These are phyloP conservation scores for Clamator glandarius DNA, from an alignment of 2,797 vertebrate genomes.

Conservation along the genomic window DNA sequence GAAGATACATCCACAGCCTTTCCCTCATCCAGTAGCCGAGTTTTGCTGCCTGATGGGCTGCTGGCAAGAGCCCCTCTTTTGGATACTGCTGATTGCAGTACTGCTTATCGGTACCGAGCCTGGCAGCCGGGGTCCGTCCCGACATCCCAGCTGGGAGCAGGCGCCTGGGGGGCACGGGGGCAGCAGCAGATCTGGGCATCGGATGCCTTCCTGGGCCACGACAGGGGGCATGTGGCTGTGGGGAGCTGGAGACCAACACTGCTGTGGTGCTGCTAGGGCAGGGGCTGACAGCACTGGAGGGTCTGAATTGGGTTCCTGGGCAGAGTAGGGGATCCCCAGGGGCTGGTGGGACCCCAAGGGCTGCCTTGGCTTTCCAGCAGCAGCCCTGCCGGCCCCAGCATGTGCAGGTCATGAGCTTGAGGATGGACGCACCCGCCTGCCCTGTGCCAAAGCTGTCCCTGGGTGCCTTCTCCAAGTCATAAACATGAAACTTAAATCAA, in stretches of 20 bases:
- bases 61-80: neutral
- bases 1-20: too few relatives aligned
- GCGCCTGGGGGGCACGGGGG: fast-evolving
- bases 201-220: neutral
- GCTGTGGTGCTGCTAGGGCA: fast-evolving
- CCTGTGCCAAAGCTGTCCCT: fast-evolving
- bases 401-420: fast-evolving
- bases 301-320: neutral
- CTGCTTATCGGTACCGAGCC: neutral
- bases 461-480: neutral
- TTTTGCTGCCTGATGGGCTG: neutral
- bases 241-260: fast-evolving
- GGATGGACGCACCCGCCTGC: neutral
- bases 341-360: neutral
- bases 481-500: neutral
- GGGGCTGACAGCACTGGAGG: neutral
- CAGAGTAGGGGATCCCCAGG: too few relatives aligned
- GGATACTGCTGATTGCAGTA: neutral
- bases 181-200: neutral
- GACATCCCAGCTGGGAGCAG: fast-evolving
- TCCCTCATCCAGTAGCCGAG: too few relatives aligned
- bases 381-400: fast-evolving
- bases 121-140: neutral
- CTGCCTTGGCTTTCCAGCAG: fast-evolving
- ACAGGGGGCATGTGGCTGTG: neutral